Conservation (phyloP, 2,797 vertebrate genomes). For the Girardinus metallicus region DNA sequence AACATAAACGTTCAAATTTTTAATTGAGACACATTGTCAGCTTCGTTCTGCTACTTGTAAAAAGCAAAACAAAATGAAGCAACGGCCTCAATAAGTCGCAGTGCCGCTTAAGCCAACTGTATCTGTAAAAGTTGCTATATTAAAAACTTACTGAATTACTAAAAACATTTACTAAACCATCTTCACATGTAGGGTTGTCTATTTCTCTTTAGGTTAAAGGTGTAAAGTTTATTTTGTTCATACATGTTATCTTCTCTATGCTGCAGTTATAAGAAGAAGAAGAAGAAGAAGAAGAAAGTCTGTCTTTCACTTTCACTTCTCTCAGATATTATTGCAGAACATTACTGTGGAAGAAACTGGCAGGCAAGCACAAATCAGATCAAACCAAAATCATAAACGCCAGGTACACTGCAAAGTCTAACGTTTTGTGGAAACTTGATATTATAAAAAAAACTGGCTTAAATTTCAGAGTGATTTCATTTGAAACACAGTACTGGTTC, state of each 20-base stretch:
- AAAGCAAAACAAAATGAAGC: background rate
- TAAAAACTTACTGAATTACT: background rate
- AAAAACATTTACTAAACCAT: background rate
- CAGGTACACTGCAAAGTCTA: background rate
- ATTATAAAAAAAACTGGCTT: background rate
- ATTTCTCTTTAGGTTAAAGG: background rate
- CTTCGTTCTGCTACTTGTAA: background rate
- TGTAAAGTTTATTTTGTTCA: background rate
- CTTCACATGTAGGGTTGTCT: background rate
- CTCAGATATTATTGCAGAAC: background rate
- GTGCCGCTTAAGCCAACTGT: background rate
- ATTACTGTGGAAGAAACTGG: background rate
- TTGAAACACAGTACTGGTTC: background rate
- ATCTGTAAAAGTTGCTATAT: background rate
- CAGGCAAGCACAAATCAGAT: background rate
- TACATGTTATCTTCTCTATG: background rate
- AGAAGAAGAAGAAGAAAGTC: no score
- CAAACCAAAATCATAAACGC: background rate
- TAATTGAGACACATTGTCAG: background rate
- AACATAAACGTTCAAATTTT: background rate
- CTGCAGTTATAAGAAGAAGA: background rate
- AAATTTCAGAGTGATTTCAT: background rate
- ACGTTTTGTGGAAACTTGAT: background rate
- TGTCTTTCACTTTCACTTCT: conserved; percentile 11
- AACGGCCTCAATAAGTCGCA: background rate